These are phyloP conservation scores for Leontopithecus rosalia DNA, from an alignment of 2,797 vertebrate species.

Conservation along the genomic window DNA sequence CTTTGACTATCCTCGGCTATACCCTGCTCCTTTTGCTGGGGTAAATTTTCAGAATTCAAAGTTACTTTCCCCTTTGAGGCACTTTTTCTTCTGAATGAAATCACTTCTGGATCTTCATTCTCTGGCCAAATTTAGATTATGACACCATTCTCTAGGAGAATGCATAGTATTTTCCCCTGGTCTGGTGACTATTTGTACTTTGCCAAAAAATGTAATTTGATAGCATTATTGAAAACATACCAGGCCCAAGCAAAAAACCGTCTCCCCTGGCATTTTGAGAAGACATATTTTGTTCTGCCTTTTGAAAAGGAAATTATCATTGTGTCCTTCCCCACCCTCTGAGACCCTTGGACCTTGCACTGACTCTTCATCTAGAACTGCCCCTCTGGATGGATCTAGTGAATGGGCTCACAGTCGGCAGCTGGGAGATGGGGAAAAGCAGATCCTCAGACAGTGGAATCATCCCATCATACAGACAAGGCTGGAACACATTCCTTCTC, in stretches of 20 bases:
- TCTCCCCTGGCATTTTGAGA: neutral
- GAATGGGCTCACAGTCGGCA: neutral
- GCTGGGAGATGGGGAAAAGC: neutral
- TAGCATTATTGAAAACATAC: neutral
- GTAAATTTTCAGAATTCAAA: neutral
- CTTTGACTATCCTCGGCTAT: too few relatives aligned
- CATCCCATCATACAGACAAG: neutral
- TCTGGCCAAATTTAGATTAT: conserved; percentile 13
- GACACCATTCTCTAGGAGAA: neutral
- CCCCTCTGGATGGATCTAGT: neutral
- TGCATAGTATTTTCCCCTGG: neutral
- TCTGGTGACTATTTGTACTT: conserved; percentile 13
- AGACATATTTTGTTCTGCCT: neutral
- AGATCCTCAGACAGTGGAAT: neutral
- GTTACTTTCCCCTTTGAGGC: neutral
- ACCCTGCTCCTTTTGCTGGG: neutral
- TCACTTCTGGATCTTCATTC: conserved; percentile 11
- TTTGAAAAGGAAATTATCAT: neutral
- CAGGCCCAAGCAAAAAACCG: neutral
- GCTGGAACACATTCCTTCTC: neutral
- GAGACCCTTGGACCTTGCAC: neutral
- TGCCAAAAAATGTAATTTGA: conserved; percentile 43
- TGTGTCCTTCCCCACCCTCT: rapidly evolving
- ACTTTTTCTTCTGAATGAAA: conserved; percentile 41
- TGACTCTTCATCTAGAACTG: neutral